phyloP scores from a whole-genome alignment of 1,140 invertebrate species.

The Drosophila funebris region DNA sequence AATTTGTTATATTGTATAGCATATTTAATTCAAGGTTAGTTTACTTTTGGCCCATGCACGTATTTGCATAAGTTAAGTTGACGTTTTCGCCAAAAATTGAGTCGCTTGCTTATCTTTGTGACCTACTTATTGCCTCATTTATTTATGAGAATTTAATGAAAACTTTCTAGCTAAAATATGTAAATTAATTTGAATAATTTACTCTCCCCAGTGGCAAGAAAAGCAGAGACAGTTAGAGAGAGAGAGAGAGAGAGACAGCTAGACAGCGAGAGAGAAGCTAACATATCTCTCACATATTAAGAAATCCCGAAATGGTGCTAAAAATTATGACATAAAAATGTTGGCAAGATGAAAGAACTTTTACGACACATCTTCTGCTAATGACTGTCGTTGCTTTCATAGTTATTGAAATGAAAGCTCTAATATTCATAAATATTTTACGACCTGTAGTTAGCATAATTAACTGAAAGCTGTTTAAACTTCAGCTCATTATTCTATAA shows the following conservation, averaged over 20 bases:
- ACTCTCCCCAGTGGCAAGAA: neutral
- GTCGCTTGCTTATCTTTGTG: conserved; percentile 34
- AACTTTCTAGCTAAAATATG: conserved; percentile 42
- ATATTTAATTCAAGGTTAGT: conserved; percentile 43
- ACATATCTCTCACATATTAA: neutral
- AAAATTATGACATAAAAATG: conserved; percentile 24
- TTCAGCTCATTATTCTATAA: neutral
- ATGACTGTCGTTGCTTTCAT: neutral
- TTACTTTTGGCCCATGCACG: conserved; percentile 1
- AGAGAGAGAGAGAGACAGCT: neutral
- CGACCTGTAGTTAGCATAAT: conserved; percentile 20
- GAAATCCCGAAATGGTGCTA: conserved; percentile 3
- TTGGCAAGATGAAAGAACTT: neutral
- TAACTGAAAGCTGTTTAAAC: conserved; percentile 5
- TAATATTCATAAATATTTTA: conserved; percentile 22
- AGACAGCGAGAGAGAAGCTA: neutral
- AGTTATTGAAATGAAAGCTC: conserved; percentile 11
- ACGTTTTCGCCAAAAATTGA: conserved; percentile 1
- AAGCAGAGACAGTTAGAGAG: neutral
- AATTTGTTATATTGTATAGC: neutral
- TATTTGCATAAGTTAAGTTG: conserved; percentile 45
- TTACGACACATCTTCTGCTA: conserved; percentile 10
- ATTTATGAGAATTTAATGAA: conserved; percentile 57
- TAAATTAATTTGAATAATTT: conserved; percentile 62
- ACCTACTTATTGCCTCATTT: conserved; percentile 61